These are phyloP conservation scores for Bucorvus abyssinicus DNA, from an alignment of 2,797 vertebrate genomes.

Conservation along the genomic window DNA sequence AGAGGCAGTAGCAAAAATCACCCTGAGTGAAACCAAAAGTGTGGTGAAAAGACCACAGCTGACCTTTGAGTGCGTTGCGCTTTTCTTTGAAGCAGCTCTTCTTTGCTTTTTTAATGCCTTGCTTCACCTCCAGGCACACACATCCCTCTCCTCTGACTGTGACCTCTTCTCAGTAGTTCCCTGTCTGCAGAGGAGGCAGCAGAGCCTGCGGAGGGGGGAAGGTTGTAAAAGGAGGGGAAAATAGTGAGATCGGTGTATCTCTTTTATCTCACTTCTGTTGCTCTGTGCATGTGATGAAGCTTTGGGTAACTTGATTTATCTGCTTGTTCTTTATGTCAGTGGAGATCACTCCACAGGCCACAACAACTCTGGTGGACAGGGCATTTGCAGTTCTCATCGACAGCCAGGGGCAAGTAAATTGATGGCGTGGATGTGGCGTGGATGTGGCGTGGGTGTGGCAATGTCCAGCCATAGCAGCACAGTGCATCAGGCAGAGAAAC, in stretches of 20 bases:
- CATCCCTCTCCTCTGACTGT: background rate
- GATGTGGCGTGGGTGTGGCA: background rate
- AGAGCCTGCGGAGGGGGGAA: accelerated
- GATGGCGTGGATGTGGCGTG: background rate
- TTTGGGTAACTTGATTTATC: background rate
- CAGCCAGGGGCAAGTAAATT: too few relatives aligned
- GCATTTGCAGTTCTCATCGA: accelerated
- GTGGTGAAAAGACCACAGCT: background rate
- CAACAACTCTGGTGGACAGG: accelerated
- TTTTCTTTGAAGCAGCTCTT: background rate
- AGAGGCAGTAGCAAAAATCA: background rate
- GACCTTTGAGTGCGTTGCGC: background rate
- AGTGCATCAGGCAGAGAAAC: background rate
- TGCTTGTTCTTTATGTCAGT: too few relatives aligned
- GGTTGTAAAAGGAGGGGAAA: background rate
- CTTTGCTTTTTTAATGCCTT: background rate
- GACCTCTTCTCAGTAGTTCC: background rate
- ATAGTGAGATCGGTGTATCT: background rate
- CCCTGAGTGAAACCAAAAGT: background rate
- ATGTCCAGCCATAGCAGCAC: too few relatives aligned
- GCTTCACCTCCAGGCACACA: background rate
- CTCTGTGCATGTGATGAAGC: background rate
- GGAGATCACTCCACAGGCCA: background rate
- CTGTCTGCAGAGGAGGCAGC: accelerated
- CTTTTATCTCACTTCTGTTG: background rate